phyloP scores from a whole-genome alignment of 2,113 vertebrate species.

The Microcebus jonahi region DNA sequence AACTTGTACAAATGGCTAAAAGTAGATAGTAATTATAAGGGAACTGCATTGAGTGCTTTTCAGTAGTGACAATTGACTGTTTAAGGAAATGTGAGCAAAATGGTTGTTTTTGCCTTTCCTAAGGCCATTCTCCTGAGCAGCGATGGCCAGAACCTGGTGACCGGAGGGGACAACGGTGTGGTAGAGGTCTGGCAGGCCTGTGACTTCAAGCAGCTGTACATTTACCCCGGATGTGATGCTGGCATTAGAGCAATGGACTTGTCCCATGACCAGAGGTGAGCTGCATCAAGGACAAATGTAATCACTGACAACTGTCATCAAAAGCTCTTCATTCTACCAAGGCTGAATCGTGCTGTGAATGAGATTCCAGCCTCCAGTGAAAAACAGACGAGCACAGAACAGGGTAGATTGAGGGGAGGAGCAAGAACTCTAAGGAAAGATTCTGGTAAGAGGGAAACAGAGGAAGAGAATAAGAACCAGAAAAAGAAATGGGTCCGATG shows the following conservation, averaged over 20 bases:
- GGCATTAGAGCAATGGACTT: constrained; percentile 99
- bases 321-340: not conserved
- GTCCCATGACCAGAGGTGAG: constrained; percentile 99
- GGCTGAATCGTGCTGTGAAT: not conserved
- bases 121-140: constrained; percentile 98
- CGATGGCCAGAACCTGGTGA: constrained; percentile 98
- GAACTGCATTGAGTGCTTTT: not conserved
- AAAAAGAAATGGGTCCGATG: not conserved
- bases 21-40: not conserved
- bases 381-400: not conserved
- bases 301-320: not conserved
- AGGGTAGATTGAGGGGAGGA: not conserved
- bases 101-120: constrained; percentile 45
- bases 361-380: not conserved
- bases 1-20: not conserved
- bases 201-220: constrained; percentile 99
- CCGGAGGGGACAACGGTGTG: constrained; percentile 98
- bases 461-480: not conserved
- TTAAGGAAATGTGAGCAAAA: not conserved
- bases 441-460: not conserved
- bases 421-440: not conserved
- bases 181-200: constrained; percentile 99
- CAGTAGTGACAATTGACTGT: not conserved
- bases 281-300: not conserved
- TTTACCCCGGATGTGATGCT: constrained; percentile 98